A percentile compares a stretch with the other conserved stretches of the same genome.
Evolutionary conservation across 2,888 invertebrate species (phyloP).

Genomic region (Ichneumoninae sp.): DNA sequence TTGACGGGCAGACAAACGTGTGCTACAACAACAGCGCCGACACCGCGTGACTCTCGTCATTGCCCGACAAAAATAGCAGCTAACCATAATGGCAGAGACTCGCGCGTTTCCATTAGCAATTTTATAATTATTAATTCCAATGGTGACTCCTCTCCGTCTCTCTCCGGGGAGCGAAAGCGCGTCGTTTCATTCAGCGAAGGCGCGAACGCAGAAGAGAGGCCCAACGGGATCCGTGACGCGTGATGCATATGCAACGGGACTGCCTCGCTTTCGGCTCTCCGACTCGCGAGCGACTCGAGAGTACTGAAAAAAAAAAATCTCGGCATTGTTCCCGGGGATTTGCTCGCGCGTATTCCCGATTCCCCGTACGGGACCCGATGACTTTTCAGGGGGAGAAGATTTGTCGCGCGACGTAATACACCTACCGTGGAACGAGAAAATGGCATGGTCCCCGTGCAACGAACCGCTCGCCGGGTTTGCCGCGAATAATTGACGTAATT

Average conservation of each 20-base stretch:
- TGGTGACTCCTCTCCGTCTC: slow-evolving; percentile 64
- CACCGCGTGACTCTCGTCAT: slow-evolving; percentile 27
- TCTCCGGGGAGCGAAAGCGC: slow-evolving; percentile 25
- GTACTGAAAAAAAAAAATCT: slow-evolving; percentile 41
- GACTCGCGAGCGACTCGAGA: neutral
- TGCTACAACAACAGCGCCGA: neutral
- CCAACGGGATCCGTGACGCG: slow-evolving; percentile 59
- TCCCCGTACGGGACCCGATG: slow-evolving; percentile 53
- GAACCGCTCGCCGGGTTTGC: slow-evolving; percentile 18
- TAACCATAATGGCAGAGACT: slow-evolving; percentile 7
- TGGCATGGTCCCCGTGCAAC: slow-evolving; percentile 21
- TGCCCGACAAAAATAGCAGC: slow-evolving; percentile 36
- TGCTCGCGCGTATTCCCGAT: slow-evolving; percentile 41
- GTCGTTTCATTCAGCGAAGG: slow-evolving; percentile 72
- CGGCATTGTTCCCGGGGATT: slow-evolving; percentile 47
- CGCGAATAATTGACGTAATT: slow-evolving; percentile 57
- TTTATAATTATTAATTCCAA: slow-evolving; percentile 79
- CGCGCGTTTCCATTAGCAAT: slow-evolving; percentile 79
- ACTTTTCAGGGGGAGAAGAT: slow-evolving; percentile 29
- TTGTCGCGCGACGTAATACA: neutral
- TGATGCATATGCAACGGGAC: slow-evolving; percentile 31
- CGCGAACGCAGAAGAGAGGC: slow-evolving; percentile 70
- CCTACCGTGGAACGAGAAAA: slow-evolving; percentile 28
- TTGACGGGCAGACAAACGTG: neutral
- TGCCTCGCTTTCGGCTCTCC: slow-evolving; percentile 9